Conservation (phyloP, 2,888 invertebrate species). For the Idaea biselata region DNA sequence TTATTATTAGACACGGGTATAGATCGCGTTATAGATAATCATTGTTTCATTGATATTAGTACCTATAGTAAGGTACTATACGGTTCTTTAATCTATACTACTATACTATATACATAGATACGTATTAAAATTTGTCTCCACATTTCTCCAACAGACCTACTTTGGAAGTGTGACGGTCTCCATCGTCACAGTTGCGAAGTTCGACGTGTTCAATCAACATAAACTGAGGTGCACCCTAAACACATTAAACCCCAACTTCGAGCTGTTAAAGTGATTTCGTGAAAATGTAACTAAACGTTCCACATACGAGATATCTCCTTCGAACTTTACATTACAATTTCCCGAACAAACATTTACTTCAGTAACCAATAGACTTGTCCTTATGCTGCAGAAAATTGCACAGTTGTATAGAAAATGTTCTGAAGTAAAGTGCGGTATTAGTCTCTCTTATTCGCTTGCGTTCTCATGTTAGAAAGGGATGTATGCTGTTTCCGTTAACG, state of each 20-base stretch:
- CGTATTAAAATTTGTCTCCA: no score
- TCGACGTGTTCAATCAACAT: background rate
- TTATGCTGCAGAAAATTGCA: background rate
- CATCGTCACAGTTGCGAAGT: background rate
- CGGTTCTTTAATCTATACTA: no score
- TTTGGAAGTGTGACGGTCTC: no score
- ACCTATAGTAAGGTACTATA: no score
- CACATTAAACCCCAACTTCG: background rate
- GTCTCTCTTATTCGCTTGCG: background rate
- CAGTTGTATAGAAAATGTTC: background rate
- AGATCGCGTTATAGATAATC: no score
- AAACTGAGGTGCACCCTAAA: background rate
- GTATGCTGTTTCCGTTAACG: background rate
- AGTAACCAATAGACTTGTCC: background rate
- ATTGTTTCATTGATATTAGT: no score
- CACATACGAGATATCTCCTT: conserved; percentile 1
- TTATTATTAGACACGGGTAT: no score
- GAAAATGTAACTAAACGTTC: background rate
- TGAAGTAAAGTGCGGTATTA: background rate
- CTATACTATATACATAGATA: no score
- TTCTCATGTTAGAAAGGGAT: background rate
- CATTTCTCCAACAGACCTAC: no score
- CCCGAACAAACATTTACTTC: background rate
- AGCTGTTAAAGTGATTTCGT: background rate
- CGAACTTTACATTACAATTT: conserved; percentile 1